phyloP scores from a whole-genome alignment of 2,888 invertebrate species.

The Cepaea hortensis region DNA sequence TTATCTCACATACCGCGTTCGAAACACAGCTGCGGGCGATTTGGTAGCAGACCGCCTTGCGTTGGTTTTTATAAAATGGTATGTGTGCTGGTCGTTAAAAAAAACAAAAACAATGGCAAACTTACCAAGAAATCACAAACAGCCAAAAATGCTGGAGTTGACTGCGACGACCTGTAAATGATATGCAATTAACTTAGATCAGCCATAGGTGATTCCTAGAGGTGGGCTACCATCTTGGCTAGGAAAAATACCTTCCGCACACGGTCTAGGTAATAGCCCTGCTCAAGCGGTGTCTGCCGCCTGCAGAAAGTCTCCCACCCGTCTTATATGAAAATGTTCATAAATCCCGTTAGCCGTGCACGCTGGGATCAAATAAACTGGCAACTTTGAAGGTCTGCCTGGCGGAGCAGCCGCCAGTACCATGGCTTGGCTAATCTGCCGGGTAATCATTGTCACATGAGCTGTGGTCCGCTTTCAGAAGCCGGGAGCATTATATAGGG shows the following conservation, averaged over 20 bases:
- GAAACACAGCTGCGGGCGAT: too few species aligned
- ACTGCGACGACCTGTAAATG: too few species aligned
- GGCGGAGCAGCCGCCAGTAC: background rate
- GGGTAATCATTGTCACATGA: conserved; percentile 40
- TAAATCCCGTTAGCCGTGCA: conserved; percentile 44
- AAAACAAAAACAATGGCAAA: too few species aligned
- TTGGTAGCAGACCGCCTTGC: too few species aligned
- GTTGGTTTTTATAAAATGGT: too few species aligned
- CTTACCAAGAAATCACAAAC: too few species aligned
- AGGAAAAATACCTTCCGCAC: conserved; percentile 1
- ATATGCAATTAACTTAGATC: too few species aligned
- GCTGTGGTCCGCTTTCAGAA: background rate
- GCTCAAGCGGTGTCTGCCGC: conserved; percentile 1
- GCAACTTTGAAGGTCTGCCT: conserved; percentile 33
- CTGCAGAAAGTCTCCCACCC: conserved; percentile 19
- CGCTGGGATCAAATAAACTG: conserved; percentile 43
- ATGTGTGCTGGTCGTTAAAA: too few species aligned
- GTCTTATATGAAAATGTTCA: conserved; percentile 29
- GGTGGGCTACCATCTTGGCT: background rate
- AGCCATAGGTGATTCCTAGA: background rate
- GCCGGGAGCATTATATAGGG: background rate
- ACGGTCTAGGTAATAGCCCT: conserved; percentile 20
- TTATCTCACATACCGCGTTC: too few species aligned
- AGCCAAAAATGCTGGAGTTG: too few species aligned
- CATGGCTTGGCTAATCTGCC: conserved; percentile 16